Base-by-base conservation (phyloP, 1,140 invertebrate genomes). In the Ruditapes philippinarum region DNA sequence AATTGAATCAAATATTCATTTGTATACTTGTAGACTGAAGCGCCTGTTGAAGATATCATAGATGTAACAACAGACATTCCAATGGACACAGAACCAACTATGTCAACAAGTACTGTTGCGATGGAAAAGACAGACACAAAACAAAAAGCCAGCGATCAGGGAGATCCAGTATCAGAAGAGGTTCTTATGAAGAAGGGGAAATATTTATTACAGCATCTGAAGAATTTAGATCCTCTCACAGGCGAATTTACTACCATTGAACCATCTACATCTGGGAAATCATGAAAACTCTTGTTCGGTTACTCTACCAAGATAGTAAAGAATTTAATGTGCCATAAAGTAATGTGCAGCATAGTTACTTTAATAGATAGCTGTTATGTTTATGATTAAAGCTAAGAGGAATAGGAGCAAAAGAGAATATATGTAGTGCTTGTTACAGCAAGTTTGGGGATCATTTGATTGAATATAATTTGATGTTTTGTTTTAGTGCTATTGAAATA, bases 181-280 rank as follows among this genome's bases (percentile, higher is more conserved):
- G 62, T n/a, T 14, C 57, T 88, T n/a, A 68, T 80, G n/a, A 88
- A 88, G 31, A 88, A 88, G 49, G 85, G 85, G 31, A 88, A 80
- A 65, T 65, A 76, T 25, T 60, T 88, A 5, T 70, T 88, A 28
- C 74, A 88, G 36, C 85, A 88, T 78, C 33, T 88, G 22, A 88
- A 88, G n/a, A 79, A 76, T 28, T 36, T 78, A 25, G 85, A 88
- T 68, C 49, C 85, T n/a, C 22, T 17, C 45, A 22, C 22, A 22
- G 38, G 65, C 25, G 17, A 28, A 45, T 51, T 57, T 40, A 40
- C 79, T 25, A 31, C 74, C 45, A 45, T 49, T 36, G 74, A 28
- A 70, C 11, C 22, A 65, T 7, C 25, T 7, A 14, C 57, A 31
- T 36, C 60, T 54, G 51, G 5, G 22, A 22, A 54, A 54, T 14